These are phyloP conservation scores for Orientallactaga sibirica DNA, from an alignment of 2,797 vertebrate species.

Conservation along the genomic window DNA sequence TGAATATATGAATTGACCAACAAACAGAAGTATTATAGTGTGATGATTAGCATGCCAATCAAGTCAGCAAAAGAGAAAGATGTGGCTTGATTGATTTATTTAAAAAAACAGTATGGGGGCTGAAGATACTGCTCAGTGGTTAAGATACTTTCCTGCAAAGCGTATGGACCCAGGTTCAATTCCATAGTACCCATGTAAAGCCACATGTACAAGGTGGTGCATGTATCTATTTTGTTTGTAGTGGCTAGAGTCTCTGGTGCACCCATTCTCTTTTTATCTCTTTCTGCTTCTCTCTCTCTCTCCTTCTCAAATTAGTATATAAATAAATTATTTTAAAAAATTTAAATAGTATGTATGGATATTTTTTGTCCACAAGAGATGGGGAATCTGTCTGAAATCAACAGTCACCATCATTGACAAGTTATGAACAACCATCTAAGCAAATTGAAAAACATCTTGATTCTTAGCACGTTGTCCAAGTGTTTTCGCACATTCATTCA, in stretches of 20 bases:
- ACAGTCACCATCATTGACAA: neutral
- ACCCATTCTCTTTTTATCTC: no score
- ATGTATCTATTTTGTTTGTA: no score
- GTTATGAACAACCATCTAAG: neutral
- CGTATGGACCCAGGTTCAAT: no score
- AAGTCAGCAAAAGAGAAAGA: slow-evolving; percentile 42
- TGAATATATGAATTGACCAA: neutral
- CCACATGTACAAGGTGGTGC: no score
- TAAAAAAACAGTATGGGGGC: no score
- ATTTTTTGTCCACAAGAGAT: neutral
- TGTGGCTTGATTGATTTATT: slow-evolving; percentile 31
- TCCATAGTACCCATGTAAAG: no score
- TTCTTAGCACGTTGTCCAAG: neutral
- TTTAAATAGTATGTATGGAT: slow-evolving; percentile 47
- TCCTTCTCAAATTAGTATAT: no score
- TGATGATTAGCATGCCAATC: slow-evolving; percentile 37
- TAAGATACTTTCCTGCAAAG: no score
- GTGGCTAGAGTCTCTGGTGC: no score
- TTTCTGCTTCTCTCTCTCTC: no score
- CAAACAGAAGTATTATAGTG: neutral
- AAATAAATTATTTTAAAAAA: neutral
- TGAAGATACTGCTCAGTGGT: no score
- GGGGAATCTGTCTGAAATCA: neutral
- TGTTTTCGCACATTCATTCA: neutral
- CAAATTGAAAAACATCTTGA: neutral